Evolutionary conservation across 2,113 vertebrate species (phyloP).

Genomic region (Atrichornis clamosus): DNA sequence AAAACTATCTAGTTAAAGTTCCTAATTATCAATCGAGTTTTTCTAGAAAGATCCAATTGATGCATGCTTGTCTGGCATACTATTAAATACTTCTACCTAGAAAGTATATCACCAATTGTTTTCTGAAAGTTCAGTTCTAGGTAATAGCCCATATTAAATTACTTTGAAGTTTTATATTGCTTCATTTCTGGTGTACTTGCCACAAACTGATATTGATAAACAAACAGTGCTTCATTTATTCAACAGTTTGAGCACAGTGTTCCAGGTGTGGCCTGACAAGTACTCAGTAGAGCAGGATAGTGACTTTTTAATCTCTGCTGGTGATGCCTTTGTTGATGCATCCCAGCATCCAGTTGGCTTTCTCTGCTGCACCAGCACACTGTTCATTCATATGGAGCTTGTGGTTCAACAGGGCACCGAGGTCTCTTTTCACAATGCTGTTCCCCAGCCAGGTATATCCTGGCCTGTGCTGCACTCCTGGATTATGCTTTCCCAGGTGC

Average conservation of each 20-base stretch:
- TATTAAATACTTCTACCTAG: not conserved
- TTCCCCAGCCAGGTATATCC: not conserved
- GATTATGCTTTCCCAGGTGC: not conserved
- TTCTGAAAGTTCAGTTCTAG: not conserved
- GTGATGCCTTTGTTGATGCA: not conserved
- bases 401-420: not conserved
- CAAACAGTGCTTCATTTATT: not conserved
- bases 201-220: not conserved
- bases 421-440: not conserved
- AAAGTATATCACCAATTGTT: not conserved
- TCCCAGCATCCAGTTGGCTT: not conserved
- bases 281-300: not conserved
- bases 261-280: not conserved
- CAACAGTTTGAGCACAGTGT: not conserved
- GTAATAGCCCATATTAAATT: not conserved
- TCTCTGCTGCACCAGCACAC: not conserved
- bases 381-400: not conserved
- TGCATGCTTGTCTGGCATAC: not conserved
- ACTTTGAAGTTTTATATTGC: not conserved
- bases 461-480: not conserved
- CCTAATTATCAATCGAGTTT: not conserved
- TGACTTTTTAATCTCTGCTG: not conserved
- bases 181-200: not conserved
- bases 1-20: not conserved
- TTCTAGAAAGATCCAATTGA: not conserved